Base-by-base conservation (phyloP, 1,140 invertebrate species). In the Drosophila seguyi region DNA sequence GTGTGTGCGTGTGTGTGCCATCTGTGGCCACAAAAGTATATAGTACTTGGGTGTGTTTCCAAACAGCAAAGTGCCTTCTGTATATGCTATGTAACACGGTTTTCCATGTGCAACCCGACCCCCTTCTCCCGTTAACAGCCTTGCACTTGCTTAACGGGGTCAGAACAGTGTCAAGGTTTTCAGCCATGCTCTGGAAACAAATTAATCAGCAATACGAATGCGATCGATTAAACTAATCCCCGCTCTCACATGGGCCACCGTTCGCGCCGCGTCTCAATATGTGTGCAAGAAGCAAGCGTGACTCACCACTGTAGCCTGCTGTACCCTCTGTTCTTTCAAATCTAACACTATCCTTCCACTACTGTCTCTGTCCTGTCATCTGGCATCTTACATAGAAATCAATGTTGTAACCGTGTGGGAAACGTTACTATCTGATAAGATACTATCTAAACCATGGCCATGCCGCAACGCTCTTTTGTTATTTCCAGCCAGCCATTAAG, bases 401-500 rank as follows among this genome's bases (percentile, higher is more conserved):
- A 41, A 73, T 73, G 69, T 73, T 73, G 69, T 73, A 72, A 45
- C 27, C 67, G 41, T 73, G 67, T 73, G 69, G 53, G 42, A 50
- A 72, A 36, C 41, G 25, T n/a, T 39, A 18, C 52, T 25, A 38
- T 38, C 52, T n/a, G 22, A 38, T 53, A 29, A 47, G 27, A 72
- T 41, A 59, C 42, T 59, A 59, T 72, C 55, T 73, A 42, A 73
- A 73, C 36, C 52, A 72, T 73, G 57, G 58, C 62, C 62, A 52
- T 60, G 62, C 39, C 31, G 62, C 62, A 72, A 72, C 58, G 62
- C 56, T 61, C 63, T 66, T 71, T 73, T 73, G 68, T 73, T 73
- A 73, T 73, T 73, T 73, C 52, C 69, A 73, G 69, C 69, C 67
- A 59, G 66, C 69, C 67, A 73, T 73, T 72, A 73, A 73, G 69